Percentiles rank a stretch among this genome's conserved stretches.
Conservation (phyloP, 1,140 invertebrate genomes). For the Psilanteris sp. region DNA sequence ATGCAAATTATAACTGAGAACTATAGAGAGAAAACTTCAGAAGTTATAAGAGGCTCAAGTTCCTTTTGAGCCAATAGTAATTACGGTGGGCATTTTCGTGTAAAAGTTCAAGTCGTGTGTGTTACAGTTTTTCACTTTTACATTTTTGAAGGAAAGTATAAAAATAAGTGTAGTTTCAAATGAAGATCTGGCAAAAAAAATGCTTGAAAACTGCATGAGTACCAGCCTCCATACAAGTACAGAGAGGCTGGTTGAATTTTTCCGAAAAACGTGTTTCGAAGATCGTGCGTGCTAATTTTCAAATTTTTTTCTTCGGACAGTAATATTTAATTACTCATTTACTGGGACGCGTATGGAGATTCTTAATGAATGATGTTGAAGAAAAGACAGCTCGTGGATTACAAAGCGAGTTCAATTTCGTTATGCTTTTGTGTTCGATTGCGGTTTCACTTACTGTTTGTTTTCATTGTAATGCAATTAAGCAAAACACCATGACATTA, state of each 20-base stretch:
- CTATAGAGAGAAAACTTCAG: too few relatives aligned
- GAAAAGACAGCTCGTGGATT: neutral
- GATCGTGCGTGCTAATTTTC: too few relatives aligned
- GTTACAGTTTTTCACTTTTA: constrained; percentile 3
- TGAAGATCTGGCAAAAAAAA: neutral
- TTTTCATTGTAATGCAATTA: too few relatives aligned
- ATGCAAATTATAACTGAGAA: too few relatives aligned
- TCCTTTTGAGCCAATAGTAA: constrained; percentile 4
- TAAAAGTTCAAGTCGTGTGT: constrained; percentile 1
- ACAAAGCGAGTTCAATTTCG: constrained; percentile 1
- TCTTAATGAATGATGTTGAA: constrained; percentile 8
- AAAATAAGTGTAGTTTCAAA: constrained; percentile 4
- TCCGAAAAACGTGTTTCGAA: too few relatives aligned
- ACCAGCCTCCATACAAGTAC: too few relatives aligned
- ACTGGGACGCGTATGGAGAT: neutral
- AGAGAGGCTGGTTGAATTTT: too few relatives aligned
- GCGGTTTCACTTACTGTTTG: too few relatives aligned
- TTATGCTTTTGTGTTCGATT: constrained; percentile 1
- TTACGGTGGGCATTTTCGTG: constrained; percentile 1
- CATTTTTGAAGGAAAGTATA: neutral
- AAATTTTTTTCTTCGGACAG: neutral
- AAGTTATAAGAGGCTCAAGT: neutral
- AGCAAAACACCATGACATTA: too few relatives aligned
- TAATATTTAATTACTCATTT: constrained; percentile 10
- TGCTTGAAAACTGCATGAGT: neutral